These are phyloP conservation scores for Boloria selene DNA, from an alignment of 2,888 invertebrate genomes.

Conservation along the genomic window DNA sequence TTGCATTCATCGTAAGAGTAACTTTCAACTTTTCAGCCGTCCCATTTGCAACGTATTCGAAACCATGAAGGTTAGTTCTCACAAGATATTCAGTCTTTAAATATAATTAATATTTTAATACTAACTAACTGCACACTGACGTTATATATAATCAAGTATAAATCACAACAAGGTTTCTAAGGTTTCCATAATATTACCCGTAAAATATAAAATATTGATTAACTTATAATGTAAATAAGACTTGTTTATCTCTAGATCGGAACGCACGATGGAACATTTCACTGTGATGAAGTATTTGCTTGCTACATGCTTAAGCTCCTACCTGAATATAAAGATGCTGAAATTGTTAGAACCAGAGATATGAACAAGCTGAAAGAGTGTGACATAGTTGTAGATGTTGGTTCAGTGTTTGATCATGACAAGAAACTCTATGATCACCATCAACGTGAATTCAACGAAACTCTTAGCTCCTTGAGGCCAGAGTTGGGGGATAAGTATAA, in stretches of 20 bases:
- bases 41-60: conserved; percentile 6
- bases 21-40: conserved; percentile 6
- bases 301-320: conserved; percentile 93
- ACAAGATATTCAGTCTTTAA: neutral
- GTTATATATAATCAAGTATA: no score
- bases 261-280: conserved; percentile 92
- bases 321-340: conserved; percentile 90
- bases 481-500: conserved; percentile 82
- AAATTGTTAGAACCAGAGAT: conserved; percentile 88
- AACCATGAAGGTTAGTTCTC: conserved; percentile 37
- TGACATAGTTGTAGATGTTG: conserved; percentile 98
- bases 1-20: neutral
- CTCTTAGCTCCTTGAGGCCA: conserved; percentile 84
- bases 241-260: conserved; percentile 77
- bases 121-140: no score
- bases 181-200: no score
- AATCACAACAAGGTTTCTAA: no score
- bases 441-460: conserved; percentile 89
- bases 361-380: conserved; percentile 86
- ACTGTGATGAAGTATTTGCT: conserved; percentile 97
- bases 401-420: conserved; percentile 90
- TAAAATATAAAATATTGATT: neutral
- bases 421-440: conserved; percentile 96
- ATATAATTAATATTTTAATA: neutral
- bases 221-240: neutral